A percentile compares a stretch with the other conserved stretches of the same genome.
Conservation (phyloP, 2,888 invertebrate genomes). For the Sepioteuthis lessoniana region DNA sequence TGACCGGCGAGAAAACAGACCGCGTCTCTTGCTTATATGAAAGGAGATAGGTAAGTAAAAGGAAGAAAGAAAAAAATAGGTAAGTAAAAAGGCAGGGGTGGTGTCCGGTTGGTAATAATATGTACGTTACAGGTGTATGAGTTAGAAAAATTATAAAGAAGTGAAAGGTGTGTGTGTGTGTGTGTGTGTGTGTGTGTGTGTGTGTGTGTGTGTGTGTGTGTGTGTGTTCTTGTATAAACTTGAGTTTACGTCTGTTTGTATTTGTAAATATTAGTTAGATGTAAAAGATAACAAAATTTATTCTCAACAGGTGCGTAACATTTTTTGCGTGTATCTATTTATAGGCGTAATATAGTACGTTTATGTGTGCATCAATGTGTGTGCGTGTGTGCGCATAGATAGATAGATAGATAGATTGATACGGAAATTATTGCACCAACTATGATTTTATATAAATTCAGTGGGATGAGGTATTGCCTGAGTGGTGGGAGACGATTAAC, state of each 20-base stretch:
- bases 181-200: too few species aligned
- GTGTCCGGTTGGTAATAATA: neutral
- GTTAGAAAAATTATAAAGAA: neutral
- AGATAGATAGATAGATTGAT: too few species aligned
- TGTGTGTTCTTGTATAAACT: neutral
- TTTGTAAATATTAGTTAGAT: neutral
- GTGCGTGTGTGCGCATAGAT: neutral
- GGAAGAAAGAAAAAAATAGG: neutral
- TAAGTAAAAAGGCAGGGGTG: neutral
- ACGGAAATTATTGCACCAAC: too few species aligned
- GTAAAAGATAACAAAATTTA: neutral
- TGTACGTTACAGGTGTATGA: slow-evolving; percentile 12
- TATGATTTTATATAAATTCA: too few species aligned
- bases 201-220: too few species aligned
- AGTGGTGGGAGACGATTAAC: too few species aligned
- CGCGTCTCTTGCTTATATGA: neutral
- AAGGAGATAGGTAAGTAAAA: neutral
- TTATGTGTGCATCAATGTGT: neutral
- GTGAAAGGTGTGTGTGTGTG: neutral
- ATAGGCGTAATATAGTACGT: neutral
- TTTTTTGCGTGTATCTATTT: neutral
- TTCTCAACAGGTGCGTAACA: neutral
- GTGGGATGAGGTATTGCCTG: too few species aligned
- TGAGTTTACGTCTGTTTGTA: neutral
- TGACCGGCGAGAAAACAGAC: neutral